phyloP scores from a whole-genome alignment of 1,140 invertebrate genomes.

The Brachionus asplanchnoidis region DNA sequence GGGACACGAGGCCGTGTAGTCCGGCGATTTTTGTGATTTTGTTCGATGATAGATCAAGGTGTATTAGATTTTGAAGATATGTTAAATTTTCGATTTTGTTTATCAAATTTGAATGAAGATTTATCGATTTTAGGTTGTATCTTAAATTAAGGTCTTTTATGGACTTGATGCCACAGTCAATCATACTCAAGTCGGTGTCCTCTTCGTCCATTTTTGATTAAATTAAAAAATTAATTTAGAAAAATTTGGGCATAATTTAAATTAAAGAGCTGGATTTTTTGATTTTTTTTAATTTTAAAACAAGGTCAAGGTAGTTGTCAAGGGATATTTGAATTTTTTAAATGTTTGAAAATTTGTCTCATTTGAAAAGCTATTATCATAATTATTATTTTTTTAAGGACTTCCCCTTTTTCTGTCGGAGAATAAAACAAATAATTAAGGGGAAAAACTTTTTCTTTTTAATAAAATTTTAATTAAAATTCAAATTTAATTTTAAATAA shows the following conservation, averaged over 20 bases:
- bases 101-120: conserved; percentile 87
- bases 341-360: background rate
- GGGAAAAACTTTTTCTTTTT: too few relatives aligned
- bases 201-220: conserved; percentile 16
- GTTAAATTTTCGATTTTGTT: conserved; percentile 53
- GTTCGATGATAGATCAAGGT: conserved; percentile 93
- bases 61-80: conserved; percentile 47
- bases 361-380: too few relatives aligned
- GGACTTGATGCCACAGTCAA: conserved; percentile 25
- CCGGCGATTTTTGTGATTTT: conserved; percentile 82
- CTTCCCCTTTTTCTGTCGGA: too few relatives aligned
- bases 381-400: too few relatives aligned
- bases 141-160: conserved; percentile 11
- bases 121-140: conserved; percentile 61
- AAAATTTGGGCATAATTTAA: background rate
- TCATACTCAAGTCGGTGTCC: conserved; percentile 23
- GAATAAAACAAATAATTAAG: too few relatives aligned
- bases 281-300: background rate
- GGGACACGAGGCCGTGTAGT: conserved; percentile 70
- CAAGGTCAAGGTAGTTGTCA: background rate
- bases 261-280: background rate
- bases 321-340: background rate
- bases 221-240: background rate
- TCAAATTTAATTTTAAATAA: too few relatives aligned
- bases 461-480: too few relatives aligned